phyloP scores from a whole-genome alignment of 2,113 vertebrate genomes.

The Tenebrosternarchus preto region DNA sequence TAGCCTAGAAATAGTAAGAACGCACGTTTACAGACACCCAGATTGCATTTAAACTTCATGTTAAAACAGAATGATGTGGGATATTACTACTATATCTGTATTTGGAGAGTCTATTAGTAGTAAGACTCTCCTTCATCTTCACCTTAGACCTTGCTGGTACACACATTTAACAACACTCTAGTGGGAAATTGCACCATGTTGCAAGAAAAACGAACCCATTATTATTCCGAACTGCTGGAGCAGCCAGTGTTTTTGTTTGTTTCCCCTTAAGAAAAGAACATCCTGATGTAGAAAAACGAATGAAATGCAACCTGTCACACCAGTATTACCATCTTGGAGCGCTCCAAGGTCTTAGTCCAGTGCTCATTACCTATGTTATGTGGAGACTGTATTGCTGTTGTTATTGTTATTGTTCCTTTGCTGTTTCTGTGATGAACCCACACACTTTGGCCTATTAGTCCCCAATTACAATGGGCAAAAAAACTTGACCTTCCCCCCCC shows the following conservation, averaged over 20 bases:
- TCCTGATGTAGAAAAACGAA: not conserved
- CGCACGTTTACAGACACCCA: not conserved
- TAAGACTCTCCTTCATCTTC: not conserved
- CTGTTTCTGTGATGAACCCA: too few relatives aligned
- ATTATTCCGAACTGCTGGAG: not conserved
- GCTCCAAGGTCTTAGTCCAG: too few relatives aligned
- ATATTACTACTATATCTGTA: not conserved
- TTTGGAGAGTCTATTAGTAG: not conserved
- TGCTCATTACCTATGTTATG: too few relatives aligned
- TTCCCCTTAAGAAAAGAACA: not conserved
- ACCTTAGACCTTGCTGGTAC: not conserved
- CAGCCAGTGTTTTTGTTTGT: not conserved
- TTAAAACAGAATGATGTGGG: not conserved
- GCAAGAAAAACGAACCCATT: not conserved
- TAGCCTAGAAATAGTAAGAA: not conserved
- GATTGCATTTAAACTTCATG: not conserved
- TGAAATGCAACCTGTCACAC: too few relatives aligned
- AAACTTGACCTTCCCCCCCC: too few relatives aligned
- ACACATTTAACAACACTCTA: not conserved
- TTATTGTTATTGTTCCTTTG: too few relatives aligned
- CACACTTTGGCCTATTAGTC: too few relatives aligned
- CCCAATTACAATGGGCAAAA: too few relatives aligned
- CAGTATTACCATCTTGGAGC: too few relatives aligned
- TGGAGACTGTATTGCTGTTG: too few relatives aligned
- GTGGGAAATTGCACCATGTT: not conserved